Conservation (phyloP, 2,797 vertebrate species). For the Acropternis orthonyx region DNA sequence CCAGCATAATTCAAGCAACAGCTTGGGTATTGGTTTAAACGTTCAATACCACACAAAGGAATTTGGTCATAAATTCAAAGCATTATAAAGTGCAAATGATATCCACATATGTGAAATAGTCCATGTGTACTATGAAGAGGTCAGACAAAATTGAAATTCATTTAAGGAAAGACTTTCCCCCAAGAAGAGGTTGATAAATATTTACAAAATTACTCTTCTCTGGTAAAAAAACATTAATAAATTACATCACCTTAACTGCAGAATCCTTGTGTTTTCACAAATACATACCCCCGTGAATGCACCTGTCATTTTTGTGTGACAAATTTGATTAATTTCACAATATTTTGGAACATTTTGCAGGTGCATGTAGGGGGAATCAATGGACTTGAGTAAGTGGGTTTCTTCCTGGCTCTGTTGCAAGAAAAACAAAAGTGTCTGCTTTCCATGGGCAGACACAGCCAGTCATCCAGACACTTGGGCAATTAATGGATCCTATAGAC, state of each 20-base stretch:
- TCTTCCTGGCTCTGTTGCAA: background rate
- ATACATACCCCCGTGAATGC: background rate
- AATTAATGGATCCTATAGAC: background rate
- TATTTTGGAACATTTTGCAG: background rate
- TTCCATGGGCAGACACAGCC: background rate
- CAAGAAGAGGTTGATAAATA: background rate
- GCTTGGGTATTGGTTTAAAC: background rate
- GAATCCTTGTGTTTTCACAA: background rate
- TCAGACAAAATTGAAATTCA: background rate
- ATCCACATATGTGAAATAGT: background rate
- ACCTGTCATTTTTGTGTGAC: background rate
- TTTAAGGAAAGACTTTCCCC: background rate
- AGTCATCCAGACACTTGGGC: background rate
- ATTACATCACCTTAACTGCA: background rate
- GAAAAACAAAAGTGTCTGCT: background rate
- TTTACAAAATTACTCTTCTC: background rate
- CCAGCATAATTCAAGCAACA: background rate
- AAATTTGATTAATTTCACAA: background rate
- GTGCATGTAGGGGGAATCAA: background rate
- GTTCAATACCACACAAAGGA: background rate
- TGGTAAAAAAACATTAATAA: background rate
- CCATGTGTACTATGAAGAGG: background rate
- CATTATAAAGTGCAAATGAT: background rate
- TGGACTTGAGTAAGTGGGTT: background rate
- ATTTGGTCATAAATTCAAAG: background rate